These are phyloP conservation scores for Rotaria macrura DNA, from an alignment of 2,888 invertebrate genomes.

Conservation along the genomic window DNA sequence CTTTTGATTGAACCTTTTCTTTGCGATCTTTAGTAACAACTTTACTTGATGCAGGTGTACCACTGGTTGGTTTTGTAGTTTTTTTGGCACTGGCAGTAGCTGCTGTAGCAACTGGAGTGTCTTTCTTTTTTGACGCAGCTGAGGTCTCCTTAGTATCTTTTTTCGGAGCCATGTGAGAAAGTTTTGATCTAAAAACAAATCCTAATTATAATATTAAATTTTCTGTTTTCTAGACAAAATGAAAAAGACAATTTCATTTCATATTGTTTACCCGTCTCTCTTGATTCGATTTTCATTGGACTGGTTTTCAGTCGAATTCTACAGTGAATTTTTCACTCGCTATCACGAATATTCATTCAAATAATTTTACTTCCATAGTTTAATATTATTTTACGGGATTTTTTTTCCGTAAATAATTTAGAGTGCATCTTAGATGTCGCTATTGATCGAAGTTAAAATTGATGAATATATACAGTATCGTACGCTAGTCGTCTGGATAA, in stretches of 20 bases:
- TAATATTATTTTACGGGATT: neutral
- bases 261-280: neutral
- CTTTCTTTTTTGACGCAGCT: neutral
- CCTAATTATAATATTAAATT: neutral
- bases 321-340: neutral
- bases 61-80: neutral
- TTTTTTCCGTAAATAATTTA: neutral
- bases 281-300: neutral
- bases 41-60: neutral
- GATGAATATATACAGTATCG: too few species aligned
- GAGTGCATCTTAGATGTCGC: neutral
- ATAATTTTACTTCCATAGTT: neutral
- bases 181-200: neutral
- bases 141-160: neutral
- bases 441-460: neutral
- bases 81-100: neutral
- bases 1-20: slow-evolving; percentile 9
- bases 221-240: neutral
- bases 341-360: neutral
- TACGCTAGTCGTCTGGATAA: too few species aligned
- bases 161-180: neutral
- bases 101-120: neutral
- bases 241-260: neutral
- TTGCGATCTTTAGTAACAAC: neutral
- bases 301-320: neutral